These are phyloP conservation scores for Campylomormyrus tamandua DNA, from an alignment of 2,113 vertebrate species.

Conservation along the genomic window DNA sequence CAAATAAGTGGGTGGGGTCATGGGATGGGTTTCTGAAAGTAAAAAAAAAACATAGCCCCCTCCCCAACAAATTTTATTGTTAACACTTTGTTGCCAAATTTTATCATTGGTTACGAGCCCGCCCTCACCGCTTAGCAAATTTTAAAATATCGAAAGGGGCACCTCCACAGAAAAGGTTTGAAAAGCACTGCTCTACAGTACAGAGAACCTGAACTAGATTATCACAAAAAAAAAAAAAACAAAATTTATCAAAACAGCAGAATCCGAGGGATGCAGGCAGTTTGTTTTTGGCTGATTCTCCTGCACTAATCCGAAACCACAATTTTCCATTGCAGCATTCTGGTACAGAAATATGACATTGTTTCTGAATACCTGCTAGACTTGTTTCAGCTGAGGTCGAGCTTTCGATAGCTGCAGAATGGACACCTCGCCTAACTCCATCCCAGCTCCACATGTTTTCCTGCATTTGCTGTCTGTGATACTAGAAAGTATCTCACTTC, in stretches of 20 bases:
- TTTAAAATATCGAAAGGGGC: background rate
- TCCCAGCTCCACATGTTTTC: background rate
- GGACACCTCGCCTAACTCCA: background rate
- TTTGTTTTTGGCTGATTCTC: background rate
- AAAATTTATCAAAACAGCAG: background rate
- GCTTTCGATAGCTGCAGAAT: background rate
- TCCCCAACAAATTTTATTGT: background rate
- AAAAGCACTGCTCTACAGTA: background rate
- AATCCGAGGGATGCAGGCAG: background rate
- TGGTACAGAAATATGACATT: background rate
- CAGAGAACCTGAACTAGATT: background rate
- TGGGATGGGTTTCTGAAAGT: background rate
- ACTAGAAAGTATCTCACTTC: background rate
- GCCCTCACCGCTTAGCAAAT: background rate
- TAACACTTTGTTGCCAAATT: background rate
- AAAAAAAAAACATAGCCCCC: background rate
- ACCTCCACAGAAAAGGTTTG: background rate
- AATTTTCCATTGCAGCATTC: background rate
- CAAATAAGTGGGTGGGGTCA: background rate
- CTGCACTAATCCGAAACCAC: background rate
- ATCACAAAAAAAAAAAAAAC: background rate
- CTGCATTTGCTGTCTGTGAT: background rate
- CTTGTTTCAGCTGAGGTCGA: background rate
- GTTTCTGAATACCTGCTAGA: background rate
- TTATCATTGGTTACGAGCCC: background rate